Conservation (phyloP, 2,113 vertebrate genomes). For the Perognathus longimembris region DNA sequence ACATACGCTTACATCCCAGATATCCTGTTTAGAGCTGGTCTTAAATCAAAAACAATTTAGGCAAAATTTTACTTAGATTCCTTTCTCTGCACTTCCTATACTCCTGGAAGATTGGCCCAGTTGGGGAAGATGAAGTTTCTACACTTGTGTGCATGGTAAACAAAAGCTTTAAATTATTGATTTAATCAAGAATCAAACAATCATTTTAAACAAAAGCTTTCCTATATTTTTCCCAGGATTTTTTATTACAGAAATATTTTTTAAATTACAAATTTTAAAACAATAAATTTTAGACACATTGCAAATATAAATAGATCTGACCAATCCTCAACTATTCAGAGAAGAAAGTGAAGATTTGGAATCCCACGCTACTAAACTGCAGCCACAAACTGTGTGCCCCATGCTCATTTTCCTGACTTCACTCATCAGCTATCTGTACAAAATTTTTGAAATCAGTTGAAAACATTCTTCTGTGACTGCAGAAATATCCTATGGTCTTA, state of each 20-base stretch:
- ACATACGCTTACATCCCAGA: neutral
- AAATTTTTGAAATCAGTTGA: neutral
- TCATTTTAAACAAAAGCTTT: neutral
- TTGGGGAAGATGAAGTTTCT: neutral
- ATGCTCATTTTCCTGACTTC: neutral
- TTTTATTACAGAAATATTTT: neutral
- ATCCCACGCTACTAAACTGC: neutral
- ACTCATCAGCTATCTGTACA: neutral
- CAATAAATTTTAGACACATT: neutral
- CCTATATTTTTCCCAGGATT: neutral
- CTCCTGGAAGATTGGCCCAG: neutral
- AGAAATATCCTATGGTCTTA: neutral
- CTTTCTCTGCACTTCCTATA: neutral
- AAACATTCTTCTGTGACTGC: neutral
- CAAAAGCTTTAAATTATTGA: neutral
- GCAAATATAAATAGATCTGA: neutral
- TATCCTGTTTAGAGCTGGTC: neutral
- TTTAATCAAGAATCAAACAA: neutral
- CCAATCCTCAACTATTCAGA: neutral
- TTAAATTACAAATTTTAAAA: neutral
- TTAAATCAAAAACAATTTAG: constrained; percentile 44
- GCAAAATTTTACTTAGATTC: neutral
- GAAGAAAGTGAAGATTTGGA: neutral
- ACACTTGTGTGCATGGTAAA: neutral
- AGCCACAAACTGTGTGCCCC: neutral